These are phyloP conservation scores for Calameuta filiformis DNA, from an alignment of 2,888 invertebrate genomes.

Conservation along the genomic window DNA sequence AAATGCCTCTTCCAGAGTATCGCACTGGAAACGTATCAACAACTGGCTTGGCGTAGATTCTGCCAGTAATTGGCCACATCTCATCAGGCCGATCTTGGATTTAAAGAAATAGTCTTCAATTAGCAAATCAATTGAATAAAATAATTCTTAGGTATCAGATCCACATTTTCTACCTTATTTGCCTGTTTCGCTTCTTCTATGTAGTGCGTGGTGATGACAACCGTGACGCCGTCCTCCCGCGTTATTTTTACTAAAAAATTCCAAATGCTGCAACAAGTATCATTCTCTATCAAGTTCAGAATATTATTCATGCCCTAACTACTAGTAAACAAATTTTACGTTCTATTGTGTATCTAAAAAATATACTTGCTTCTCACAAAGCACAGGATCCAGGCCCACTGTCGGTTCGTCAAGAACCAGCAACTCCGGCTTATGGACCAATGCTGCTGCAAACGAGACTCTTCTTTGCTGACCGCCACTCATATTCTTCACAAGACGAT, in stretches of 20 bases:
- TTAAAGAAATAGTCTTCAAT: background rate
- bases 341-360: conserved; percentile 16
- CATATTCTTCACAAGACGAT: conserved; percentile 75
- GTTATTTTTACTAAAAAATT: conserved; percentile 82
- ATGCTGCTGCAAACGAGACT: conserved; percentile 88
- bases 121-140: conserved; percentile 1
- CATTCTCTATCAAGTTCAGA: background rate
- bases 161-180: conserved; percentile 71
- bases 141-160: background rate
- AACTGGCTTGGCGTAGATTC: conserved; percentile 84
- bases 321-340: background rate
- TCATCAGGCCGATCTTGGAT: conserved; percentile 86
- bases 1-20: conserved; percentile 89
- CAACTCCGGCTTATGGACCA: conserved; percentile 89
- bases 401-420: conserved; percentile 94
- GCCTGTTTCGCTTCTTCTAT: conserved; percentile 92
- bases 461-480: conserved; percentile 93
- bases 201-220: conserved; percentile 94
- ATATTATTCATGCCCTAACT: background rate
- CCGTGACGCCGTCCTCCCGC: conserved; percentile 76
- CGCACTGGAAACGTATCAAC: conserved; percentile 75
- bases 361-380: conserved; percentile 78
- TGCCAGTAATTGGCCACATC: conserved; percentile 85
- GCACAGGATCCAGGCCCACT: conserved; percentile 91
- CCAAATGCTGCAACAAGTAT: conserved; percentile 80